These are phyloP conservation scores for Seriola quinqueradiata DNA, from an alignment of 2,113 vertebrate species.

Conservation along the genomic window DNA sequence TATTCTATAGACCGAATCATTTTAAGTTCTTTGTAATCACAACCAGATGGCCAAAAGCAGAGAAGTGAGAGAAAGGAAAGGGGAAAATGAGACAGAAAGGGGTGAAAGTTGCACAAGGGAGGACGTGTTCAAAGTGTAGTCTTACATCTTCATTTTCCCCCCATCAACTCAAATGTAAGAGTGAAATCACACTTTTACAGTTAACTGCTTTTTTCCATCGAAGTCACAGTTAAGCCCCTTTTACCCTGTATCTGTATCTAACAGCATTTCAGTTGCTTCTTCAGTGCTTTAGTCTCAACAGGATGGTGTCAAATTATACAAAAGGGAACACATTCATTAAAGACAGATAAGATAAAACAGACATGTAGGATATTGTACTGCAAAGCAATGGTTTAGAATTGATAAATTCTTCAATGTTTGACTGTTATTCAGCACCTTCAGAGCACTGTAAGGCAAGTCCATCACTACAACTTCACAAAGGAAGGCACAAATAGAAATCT, in stretches of 20 bases:
- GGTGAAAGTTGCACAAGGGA: background rate
- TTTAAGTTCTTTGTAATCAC: slow-evolving; percentile 67
- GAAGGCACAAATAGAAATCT: background rate
- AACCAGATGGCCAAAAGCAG: slow-evolving; percentile 69
- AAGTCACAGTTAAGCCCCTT: background rate
- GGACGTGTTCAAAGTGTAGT: background rate
- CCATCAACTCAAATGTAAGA: background rate
- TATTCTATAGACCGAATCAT: slow-evolving; percentile 56
- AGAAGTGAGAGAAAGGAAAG: background rate
- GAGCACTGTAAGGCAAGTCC: background rate
- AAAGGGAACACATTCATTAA: too few relatives aligned
- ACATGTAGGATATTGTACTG: background rate
- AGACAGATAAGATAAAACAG: background rate
- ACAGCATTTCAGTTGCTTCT: background rate
- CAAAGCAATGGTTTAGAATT: background rate
- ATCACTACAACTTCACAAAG: background rate
- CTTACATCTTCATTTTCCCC: background rate
- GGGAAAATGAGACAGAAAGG: background rate
- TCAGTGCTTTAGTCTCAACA: background rate
- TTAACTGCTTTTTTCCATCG: background rate
- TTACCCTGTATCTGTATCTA: background rate
- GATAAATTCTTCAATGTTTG: background rate
- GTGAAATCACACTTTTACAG: slow-evolving; percentile 10
- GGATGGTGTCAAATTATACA: background rate
- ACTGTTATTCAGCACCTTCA: background rate